These are phyloP conservation scores for Tetanocera ferruginea DNA, from an alignment of 2,888 invertebrate species.

Conservation along the genomic window DNA sequence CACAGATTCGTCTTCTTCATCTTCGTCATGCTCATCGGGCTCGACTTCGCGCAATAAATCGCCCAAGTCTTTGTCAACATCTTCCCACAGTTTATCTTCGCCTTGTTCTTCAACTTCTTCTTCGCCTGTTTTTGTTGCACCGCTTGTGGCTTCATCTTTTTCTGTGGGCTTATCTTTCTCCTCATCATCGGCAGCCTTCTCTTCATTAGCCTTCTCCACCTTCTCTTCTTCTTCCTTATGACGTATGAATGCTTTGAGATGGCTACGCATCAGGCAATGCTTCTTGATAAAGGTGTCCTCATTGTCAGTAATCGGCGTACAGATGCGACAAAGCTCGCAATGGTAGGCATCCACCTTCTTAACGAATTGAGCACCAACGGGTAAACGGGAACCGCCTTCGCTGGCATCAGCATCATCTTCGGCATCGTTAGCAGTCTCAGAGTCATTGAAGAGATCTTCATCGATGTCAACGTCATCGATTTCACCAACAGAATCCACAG, in stretches of 20 bases:
- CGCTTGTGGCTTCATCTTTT: constrained; percentile 64
- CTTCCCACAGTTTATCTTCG: constrained; percentile 84
- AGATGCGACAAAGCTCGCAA: constrained; percentile 85
- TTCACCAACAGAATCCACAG: constrained; percentile 89
- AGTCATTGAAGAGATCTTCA: constrained; percentile 70
- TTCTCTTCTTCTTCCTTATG: constrained; percentile 83
- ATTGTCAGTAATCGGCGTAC: constrained; percentile 75
- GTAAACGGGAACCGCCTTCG: constrained; percentile 75
- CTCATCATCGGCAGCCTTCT: constrained; percentile 59
- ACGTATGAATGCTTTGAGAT: constrained; percentile 82
- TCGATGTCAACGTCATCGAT: constrained; percentile 78
- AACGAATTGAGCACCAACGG: constrained; percentile 83
- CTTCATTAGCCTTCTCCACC: constrained; percentile 51
- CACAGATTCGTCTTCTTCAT: constrained; percentile 77
- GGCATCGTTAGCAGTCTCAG: constrained; percentile 73
- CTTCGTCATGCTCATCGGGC: constrained; percentile 76
- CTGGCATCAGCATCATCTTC: constrained; percentile 73
- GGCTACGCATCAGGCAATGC: constrained; percentile 83
- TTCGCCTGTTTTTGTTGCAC: constrained; percentile 66
- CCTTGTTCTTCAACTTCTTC: constrained; percentile 73
- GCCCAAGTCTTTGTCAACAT: constrained; percentile 85
- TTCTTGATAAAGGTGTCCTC: constrained; percentile 76
- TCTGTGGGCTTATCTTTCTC: constrained; percentile 73
- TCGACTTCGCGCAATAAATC: constrained; percentile 81
- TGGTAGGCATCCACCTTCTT: constrained; percentile 84